Percentiles rank a stretch among this genome's conserved stretches.
Evolutionary conservation across 2,797 vertebrate species (phyloP).

Genomic region (Telmatherina bonti): DNA sequence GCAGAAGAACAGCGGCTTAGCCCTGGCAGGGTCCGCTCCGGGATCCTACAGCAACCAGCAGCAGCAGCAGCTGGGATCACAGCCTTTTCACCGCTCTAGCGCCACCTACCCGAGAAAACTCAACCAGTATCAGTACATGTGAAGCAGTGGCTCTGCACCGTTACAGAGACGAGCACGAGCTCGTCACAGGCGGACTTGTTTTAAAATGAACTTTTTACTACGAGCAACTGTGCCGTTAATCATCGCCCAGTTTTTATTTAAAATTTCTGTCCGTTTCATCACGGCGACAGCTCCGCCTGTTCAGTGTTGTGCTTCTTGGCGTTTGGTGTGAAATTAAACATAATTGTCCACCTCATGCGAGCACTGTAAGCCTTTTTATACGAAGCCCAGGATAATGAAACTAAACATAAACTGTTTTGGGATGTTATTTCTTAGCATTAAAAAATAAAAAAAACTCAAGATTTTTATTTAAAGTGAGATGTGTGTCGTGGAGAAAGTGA

Average conservation of each 20-base stretch:
- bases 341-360: background rate
- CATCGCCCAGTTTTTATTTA: background rate
- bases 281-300: background rate
- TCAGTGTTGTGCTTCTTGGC: background rate
- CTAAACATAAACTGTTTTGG: background rate
- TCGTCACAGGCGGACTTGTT: slow-evolving; percentile 26
- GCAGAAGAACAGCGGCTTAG: slow-evolving; percentile 90
- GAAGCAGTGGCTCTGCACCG: slow-evolving; percentile 15
- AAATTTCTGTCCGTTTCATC: background rate
- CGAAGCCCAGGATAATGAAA: background rate
- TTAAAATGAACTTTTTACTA: slow-evolving; percentile 24
- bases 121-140: slow-evolving; percentile 95
- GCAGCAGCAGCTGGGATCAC: slow-evolving; percentile 85
- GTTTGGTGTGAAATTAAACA: background rate
- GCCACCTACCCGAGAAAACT: slow-evolving; percentile 92
- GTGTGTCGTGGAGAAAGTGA: slow-evolving; percentile 34
- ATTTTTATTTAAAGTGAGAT: slow-evolving; percentile 13
- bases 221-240: slow-evolving; percentile 5
- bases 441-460: no score
- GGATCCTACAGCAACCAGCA: slow-evolving; percentile 85
- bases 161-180: slow-evolving; percentile 62
- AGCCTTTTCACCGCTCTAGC: slow-evolving; percentile 90
- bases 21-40: slow-evolving; percentile 85
- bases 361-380: slow-evolving; percentile 5
- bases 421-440: no score